Evolutionary conservation across 2,888 invertebrate species (phyloP).

Genomic region (Thecocarcelia acutangulata): DNA sequence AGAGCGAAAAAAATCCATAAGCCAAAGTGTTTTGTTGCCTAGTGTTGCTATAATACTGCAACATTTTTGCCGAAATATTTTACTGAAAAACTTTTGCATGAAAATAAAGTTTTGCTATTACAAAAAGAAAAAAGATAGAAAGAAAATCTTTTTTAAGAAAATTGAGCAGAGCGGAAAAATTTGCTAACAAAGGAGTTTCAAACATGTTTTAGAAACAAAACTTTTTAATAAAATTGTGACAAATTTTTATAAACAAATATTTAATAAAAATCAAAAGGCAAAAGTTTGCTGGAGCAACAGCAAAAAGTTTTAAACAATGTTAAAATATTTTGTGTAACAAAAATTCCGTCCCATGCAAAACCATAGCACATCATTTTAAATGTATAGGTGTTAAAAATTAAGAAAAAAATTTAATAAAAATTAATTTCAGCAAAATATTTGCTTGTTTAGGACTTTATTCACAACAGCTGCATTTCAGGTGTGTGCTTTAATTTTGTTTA

Average conservation of each 20-base stretch:
- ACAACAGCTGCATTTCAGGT: conserved; percentile 45
- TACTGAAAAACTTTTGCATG: not conserved
- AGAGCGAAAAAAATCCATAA: conserved; percentile 17
- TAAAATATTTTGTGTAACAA: too few relatives aligned
- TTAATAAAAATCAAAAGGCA: conserved; percentile 3
- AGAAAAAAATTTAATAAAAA: too few relatives aligned
- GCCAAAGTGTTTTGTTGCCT: conserved; percentile 36
- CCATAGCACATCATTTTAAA: not conserved
- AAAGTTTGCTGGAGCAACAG: not conserved
- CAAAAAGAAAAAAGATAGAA: not conserved
- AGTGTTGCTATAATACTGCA: conserved; percentile 44
- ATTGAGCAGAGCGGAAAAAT: not conserved
- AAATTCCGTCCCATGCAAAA: not conserved
- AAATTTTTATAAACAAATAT: conserved; percentile 1
- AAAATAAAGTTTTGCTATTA: conserved; percentile 19
- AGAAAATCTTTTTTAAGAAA: not conserved
- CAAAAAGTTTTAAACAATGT: not conserved
- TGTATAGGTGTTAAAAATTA: not conserved
- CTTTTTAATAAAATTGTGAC: conserved; percentile 41
- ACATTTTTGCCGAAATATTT: conserved; percentile 27
- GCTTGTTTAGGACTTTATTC: not conserved
- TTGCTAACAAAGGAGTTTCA: conserved; percentile 10
- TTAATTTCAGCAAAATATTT: too few relatives aligned
- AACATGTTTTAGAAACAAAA: conserved; percentile 3
- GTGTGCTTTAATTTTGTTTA: not conserved